Percentiles rank a stretch among this genome's conserved stretches.
phyloP scores from a whole-genome alignment of 2,113 vertebrate genomes.

The Psammodynastes pulverulentus region DNA sequence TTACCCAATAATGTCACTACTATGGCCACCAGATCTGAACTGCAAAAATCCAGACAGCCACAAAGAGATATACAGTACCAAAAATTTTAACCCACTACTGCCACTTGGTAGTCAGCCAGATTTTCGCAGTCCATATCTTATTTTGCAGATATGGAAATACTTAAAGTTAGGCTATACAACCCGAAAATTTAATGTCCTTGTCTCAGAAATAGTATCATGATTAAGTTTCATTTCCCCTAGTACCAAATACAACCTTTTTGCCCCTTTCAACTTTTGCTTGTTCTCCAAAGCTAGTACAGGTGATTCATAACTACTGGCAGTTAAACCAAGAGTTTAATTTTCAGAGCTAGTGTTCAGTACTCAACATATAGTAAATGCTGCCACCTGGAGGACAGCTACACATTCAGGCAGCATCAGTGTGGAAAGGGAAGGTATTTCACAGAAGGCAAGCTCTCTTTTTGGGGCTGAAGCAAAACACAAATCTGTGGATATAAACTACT shows the following conservation, averaged over 20 bases:
- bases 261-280: background rate
- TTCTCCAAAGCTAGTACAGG: background rate
- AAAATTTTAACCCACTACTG: background rate
- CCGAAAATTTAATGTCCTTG: background rate
- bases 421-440: background rate
- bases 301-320: background rate
- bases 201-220: background rate
- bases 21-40: background rate
- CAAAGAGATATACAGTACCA: background rate
- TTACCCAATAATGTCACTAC: background rate
- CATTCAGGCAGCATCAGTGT: background rate
- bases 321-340: background rate
- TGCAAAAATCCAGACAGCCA: background rate
- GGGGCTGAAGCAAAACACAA: background rate
- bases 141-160: background rate
- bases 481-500: background rate
- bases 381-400: conserved; percentile 40
- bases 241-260: background rate
- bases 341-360: background rate
- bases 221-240: background rate
- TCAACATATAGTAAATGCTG: conserved; percentile 37
- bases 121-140: background rate
- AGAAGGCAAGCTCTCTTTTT: background rate
- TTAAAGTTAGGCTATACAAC: background rate
- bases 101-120: background rate